Conservation (phyloP, 2,888 invertebrate species). For the Neoitamus cyanurus region DNA sequence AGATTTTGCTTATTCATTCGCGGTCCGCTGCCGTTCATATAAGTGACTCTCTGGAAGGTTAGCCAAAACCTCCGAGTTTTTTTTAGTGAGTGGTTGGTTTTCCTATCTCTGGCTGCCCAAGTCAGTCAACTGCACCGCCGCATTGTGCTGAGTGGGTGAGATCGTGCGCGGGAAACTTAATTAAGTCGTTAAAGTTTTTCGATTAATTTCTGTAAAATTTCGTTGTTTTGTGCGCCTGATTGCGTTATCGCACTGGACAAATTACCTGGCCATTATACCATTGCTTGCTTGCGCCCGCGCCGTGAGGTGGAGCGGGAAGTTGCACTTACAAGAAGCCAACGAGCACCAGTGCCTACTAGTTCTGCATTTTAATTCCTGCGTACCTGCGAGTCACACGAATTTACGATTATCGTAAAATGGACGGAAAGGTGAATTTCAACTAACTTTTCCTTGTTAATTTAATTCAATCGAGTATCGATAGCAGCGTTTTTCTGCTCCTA, state of each 20-base stretch:
- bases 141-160: conserved; percentile 46
- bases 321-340: conserved; percentile 29
- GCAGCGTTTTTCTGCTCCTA: not conserved
- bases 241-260: not conserved
- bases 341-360: conserved; percentile 25
- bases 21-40: conserved; percentile 16
- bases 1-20: conserved; percentile 49
- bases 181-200: conserved; percentile 26
- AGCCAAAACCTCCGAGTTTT: not conserved
- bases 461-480: not conserved
- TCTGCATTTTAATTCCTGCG: conserved; percentile 47
- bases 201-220: conserved; percentile 33
- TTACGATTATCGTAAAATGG: conserved; percentile 44
- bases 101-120: not conserved
- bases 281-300: not conserved
- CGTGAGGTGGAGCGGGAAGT: not conserved
- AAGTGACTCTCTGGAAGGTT: conserved; percentile 17
- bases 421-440: conserved; percentile 53
- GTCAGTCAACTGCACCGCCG: conserved; percentile 29
- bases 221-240: not conserved
- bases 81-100: conserved; percentile 18
- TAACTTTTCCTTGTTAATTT: conserved; percentile 36
- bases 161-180: conserved; percentile 45
- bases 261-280: conserved; percentile 1
- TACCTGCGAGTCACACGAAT: conserved; percentile 32